These are phyloP conservation scores for Clistopyga incitator DNA, from an alignment of 2,888 invertebrate genomes.

Conservation along the genomic window DNA sequence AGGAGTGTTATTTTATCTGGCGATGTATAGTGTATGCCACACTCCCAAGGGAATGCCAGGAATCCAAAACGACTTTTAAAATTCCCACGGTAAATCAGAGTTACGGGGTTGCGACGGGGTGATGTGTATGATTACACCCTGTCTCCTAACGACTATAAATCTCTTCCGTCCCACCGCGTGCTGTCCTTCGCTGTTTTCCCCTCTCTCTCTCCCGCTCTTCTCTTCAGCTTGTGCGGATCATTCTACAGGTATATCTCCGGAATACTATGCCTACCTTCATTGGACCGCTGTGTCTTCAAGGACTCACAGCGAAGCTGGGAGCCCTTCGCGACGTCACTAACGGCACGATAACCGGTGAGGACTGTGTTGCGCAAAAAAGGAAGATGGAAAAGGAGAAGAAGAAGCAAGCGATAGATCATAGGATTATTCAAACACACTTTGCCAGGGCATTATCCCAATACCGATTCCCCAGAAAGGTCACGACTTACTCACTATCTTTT, in stretches of 20 bases:
- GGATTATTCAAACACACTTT: conserved; percentile 23
- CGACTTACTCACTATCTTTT: conserved; percentile 9
- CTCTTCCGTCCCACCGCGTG: conserved; percentile 67
- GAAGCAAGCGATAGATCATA: conserved; percentile 28
- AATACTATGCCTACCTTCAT: conserved; percentile 27
- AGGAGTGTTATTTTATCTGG: conserved; percentile 16
- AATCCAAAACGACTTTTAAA: conserved; percentile 78
- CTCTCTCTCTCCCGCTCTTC: conserved; percentile 66
- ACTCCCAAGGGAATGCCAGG: conserved; percentile 71
- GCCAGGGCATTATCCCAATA: not conserved
- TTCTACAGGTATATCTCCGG: conserved; percentile 70
- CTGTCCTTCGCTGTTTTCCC: conserved; percentile 38
- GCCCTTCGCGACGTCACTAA: conserved; percentile 6
- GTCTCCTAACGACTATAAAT: conserved; percentile 83
- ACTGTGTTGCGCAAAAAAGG: not conserved
- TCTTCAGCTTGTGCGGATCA: conserved; percentile 67
- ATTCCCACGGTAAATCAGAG: conserved; percentile 84
- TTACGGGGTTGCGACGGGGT: conserved; percentile 82
- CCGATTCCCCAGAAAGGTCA: conserved; percentile 8
- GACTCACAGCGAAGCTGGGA: conserved; percentile 12
- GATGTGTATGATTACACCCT: conserved; percentile 84
- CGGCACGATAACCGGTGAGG: not conserved
- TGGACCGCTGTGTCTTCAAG: not conserved
- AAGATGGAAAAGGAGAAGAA: not conserved
- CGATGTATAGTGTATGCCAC: conserved; percentile 19